Conservation (phyloP, 1,140 invertebrate genomes). For the Pteromalus puparum region DNA sequence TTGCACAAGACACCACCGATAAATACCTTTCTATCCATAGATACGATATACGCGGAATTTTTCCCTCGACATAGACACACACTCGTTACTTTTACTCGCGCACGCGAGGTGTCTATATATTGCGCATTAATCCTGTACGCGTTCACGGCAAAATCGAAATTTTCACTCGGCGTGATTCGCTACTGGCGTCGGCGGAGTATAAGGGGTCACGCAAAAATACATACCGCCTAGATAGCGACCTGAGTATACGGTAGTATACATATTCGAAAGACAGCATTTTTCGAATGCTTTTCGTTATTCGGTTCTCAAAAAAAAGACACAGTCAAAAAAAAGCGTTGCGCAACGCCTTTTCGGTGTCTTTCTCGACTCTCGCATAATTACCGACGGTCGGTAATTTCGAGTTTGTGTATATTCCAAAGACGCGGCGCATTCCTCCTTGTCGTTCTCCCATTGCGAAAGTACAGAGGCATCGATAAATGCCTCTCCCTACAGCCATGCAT, state of each 20-base stretch:
- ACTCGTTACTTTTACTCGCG: slow-evolving; percentile 5
- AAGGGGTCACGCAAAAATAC: too few relatives aligned
- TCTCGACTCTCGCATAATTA: neutral
- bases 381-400: neutral
- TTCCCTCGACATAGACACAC: neutral
- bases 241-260: too few relatives aligned
- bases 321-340: too few relatives aligned
- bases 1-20: slow-evolving; percentile 8
- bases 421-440: too few relatives aligned
- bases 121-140: neutral
- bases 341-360: neutral
- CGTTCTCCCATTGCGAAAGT: neutral
- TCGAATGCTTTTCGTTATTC: too few relatives aligned
- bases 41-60: neutral
- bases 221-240: too few relatives aligned
- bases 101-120: slow-evolving; percentile 1
- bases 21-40: slow-evolving; percentile 27
- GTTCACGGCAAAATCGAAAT: neutral
- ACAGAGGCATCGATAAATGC: neutral
- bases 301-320: too few relatives aligned
- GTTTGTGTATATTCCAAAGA: too few relatives aligned
- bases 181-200: too few relatives aligned
- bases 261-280: too few relatives aligned
- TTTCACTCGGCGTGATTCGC: neutral
- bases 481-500: neutral